Percentiles rank a stretch among this genome's conserved stretches.
These are phyloP conservation scores for Enteromius viviparus DNA, from an alignment of 2,797 vertebrate genomes.

Conservation along the genomic window DNA sequence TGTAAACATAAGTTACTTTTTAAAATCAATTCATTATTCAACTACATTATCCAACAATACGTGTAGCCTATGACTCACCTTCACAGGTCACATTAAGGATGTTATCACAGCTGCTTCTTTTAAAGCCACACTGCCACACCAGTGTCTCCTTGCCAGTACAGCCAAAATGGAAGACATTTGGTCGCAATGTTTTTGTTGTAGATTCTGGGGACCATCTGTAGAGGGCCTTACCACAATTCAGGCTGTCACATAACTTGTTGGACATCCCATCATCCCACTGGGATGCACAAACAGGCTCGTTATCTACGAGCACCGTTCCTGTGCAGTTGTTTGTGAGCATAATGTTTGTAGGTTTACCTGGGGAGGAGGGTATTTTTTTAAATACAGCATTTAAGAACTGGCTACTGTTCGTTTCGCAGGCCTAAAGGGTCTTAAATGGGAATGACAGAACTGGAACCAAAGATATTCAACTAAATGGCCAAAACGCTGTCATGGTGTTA, in stretches of 20 bases:
- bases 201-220: accelerated
- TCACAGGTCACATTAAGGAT: constrained; percentile 60
- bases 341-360: neutral
- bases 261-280: accelerated
- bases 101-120: accelerated
- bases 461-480: neutral
- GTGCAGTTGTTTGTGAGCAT: accelerated
- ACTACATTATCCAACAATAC: neutral
- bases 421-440: neutral
- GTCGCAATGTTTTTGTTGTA: too few species aligned
- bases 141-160: constrained; percentile 53
- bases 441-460: neutral
- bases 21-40: neutral
- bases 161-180: constrained; percentile 37
- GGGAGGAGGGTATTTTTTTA: neutral
- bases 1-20: neutral
- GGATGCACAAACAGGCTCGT: accelerated
- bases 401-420: neutral
- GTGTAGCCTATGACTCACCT: constrained; percentile 58
- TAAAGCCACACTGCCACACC: constrained; percentile 66
- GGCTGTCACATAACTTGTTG: constrained; percentile 56
- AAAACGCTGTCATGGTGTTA: neutral
- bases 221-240: constrained; percentile 11
- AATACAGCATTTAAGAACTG: too few species aligned
- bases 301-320: constrained; percentile 60